A percentile compares a stretch with the other conserved stretches of the same genome.
Conservation (phyloP, 1,140 invertebrate genomes). For the Zaprionus ghesquierei region DNA sequence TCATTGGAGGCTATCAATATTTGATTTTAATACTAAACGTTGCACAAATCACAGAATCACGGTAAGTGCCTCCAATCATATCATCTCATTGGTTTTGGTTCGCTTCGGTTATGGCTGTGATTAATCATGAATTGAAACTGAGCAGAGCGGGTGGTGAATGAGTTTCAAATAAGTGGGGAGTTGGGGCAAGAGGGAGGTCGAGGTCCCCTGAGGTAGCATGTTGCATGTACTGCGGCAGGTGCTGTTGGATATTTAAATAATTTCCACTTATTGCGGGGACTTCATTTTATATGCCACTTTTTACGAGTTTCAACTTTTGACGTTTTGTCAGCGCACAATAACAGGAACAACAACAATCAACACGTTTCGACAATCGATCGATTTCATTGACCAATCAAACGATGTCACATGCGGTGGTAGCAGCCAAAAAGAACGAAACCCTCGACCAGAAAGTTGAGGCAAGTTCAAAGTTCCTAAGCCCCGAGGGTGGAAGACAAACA, state of each 20-base stretch:
- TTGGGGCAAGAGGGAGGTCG: too few relatives aligned
- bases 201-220: background rate
- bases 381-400: conserved; percentile 76
- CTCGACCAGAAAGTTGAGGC: conserved; percentile 63
- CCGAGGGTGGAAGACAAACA: conserved; percentile 4
- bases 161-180: background rate
- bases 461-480: conserved; percentile 72
- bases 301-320: conserved; percentile 73
- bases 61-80: conserved; percentile 45
- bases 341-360: conserved; percentile 63
- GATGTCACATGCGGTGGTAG: conserved; percentile 67
- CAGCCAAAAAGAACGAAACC: conserved; percentile 26
- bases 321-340: conserved; percentile 36
- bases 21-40: conserved; percentile 41
- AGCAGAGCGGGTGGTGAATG: background rate
- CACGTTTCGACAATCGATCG: conserved; percentile 76
- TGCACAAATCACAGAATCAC: conserved; percentile 52
- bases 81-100: conserved; percentile 4
- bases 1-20: conserved; percentile 48
- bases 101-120: conserved; percentile 28
- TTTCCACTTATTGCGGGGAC: conserved; percentile 54
- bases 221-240: conserved; percentile 33
- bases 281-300: conserved; percentile 72
- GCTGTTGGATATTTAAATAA: conserved; percentile 60
- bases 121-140: conserved; percentile 46